These are phyloP conservation scores for Corythoichthys intestinalis DNA, from an alignment of 2,113 vertebrate species.

Conservation along the genomic window DNA sequence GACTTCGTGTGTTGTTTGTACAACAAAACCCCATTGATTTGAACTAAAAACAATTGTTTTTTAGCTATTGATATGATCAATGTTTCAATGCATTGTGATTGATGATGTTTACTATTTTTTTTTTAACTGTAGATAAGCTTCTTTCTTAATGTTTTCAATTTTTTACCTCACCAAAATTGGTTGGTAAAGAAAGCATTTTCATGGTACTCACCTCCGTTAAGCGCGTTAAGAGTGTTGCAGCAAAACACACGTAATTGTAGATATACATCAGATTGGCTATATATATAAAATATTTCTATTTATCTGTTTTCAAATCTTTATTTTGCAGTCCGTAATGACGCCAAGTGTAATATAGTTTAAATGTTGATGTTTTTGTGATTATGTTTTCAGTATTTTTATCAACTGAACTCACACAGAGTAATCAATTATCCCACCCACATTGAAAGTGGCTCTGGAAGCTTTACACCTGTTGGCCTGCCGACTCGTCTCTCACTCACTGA, in stretches of 20 bases:
- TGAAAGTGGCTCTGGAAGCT: not conserved
- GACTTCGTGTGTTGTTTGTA: too few relatives aligned
- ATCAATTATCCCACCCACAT: not conserved
- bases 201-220: not conserved
- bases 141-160: not conserved
- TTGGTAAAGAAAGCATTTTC: not conserved
- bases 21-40: too few relatives aligned
- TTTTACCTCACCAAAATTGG: not conserved
- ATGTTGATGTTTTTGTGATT: not conserved
- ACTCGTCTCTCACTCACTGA: conserved; percentile 10
- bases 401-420: not conserved
- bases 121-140: not conserved
- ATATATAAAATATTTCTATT: too few relatives aligned
- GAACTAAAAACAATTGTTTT: too few relatives aligned
- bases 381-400: not conserved
- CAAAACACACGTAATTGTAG: not conserved
- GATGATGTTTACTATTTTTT: too few relatives aligned
- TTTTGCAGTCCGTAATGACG: not conserved
- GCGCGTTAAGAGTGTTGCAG: not conserved
- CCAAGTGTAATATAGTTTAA: not conserved
- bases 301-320: not conserved
- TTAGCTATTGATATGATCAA: too few relatives aligned
- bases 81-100: too few relatives aligned
- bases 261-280: not conserved
- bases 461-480: conserved; percentile 1